Evolutionary conservation across 2,797 vertebrate genomes (phyloP).

Genomic region (Sardinella longiceps): DNA sequence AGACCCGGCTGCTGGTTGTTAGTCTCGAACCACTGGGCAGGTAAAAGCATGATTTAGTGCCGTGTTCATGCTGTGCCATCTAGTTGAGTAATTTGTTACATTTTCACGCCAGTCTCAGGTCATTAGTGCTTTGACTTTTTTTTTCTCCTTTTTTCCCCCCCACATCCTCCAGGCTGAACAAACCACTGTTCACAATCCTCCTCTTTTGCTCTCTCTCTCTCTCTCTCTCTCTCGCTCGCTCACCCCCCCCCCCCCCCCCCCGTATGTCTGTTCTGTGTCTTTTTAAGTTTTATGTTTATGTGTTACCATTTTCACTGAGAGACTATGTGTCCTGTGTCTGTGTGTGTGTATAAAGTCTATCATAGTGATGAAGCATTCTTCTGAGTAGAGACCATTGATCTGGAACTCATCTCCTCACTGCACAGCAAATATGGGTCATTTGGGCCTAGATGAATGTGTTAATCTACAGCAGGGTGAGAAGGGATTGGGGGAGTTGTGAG

Average conservation of each 20-base stretch:
- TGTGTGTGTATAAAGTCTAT: background rate
- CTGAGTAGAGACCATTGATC: slow-evolving; percentile 31
- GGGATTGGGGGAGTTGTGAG: background rate
- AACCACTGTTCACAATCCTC: slow-evolving; percentile 4
- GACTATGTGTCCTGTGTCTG: background rate
- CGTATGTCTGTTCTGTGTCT: too few species aligned
- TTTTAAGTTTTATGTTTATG: background rate
- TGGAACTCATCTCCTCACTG: slow-evolving; percentile 35
- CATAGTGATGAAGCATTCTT: background rate
- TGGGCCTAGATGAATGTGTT: slow-evolving; percentile 38
- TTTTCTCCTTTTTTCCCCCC: background rate
- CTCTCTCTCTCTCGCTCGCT: background rate
- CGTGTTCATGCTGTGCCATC: slow-evolving; percentile 37
- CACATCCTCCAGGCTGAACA: slow-evolving; percentile 31
- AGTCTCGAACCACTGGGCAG: background rate
- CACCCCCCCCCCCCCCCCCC: too few species aligned
- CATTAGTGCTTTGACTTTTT: slow-evolving; percentile 45
- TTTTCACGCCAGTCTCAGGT: slow-evolving; percentile 38
- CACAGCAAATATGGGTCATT: slow-evolving; percentile 49
- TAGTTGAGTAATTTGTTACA: slow-evolving; percentile 38
- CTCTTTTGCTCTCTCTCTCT: background rate
- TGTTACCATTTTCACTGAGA: background rate
- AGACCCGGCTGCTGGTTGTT: background rate
- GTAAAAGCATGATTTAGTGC: slow-evolving; percentile 19
- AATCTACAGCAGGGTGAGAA: slow-evolving; percentile 46